phyloP scores from a whole-genome alignment of 2,113 vertebrate genomes.

The Pteropus alecto region DNA sequence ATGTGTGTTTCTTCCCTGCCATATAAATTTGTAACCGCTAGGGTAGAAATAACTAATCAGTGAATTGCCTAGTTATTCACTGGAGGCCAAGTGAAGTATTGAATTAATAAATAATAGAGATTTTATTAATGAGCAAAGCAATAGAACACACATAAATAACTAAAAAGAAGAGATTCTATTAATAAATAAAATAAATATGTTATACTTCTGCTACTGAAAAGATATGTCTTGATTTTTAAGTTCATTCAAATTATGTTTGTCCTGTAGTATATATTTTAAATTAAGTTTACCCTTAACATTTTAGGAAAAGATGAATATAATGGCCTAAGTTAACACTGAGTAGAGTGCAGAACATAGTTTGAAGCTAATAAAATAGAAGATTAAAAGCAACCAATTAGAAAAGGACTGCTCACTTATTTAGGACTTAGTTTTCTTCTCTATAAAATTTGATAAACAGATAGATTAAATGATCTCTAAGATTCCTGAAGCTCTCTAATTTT shows the following conservation, averaged over 20 bases:
- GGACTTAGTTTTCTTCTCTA: not conserved
- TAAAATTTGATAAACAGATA: not conserved
- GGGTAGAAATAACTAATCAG: not conserved
- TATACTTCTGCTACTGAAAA: not conserved
- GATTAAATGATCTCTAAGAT: not conserved
- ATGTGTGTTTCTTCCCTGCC: not conserved
- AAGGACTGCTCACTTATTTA: not conserved
- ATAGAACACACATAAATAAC: not conserved
- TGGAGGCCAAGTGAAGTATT: not conserved
- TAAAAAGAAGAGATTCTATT: not conserved
- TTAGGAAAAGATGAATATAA: constrained; percentile 34
- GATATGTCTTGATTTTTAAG: not conserved
- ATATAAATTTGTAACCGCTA: not conserved
- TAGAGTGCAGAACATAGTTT: constrained; percentile 6
- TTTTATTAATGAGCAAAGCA: constrained; percentile 5
- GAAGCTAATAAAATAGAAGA: constrained; percentile 41
- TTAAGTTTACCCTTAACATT: constrained; percentile 16
- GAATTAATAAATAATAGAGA: not conserved
- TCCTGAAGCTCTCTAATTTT: not conserved
- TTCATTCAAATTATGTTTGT: constrained; percentile 16
- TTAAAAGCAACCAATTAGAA: constrained; percentile 35
- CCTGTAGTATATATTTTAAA: not conserved
- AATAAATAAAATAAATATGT: not conserved
- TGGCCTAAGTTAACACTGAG: constrained; percentile 20
- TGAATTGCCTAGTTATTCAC: not conserved